Percentiles rank a stretch among this genome's conserved stretches.
Conservation (phyloP, 2,797 vertebrate species). For the Sebastiscus tertius region DNA sequence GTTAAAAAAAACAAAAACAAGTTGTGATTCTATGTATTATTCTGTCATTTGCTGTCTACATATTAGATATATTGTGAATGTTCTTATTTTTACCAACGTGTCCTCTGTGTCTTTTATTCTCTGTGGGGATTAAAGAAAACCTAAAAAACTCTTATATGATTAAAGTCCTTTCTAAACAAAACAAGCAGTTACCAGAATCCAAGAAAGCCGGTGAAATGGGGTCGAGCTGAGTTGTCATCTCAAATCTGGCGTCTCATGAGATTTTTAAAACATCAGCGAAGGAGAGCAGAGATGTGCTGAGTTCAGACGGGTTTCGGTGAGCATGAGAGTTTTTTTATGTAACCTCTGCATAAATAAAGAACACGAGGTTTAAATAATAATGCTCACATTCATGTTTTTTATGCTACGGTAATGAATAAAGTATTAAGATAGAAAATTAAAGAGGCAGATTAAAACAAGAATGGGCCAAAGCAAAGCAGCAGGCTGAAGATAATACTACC, state of each 20-base stretch:
- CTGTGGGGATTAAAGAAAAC: conserved; percentile 60
- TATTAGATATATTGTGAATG: conserved; percentile 52
- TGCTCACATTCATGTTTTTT: conserved; percentile 22
- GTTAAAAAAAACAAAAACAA: conserved; percentile 6
- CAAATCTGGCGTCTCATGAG: conserved; percentile 41
- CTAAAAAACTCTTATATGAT: conserved; percentile 21
- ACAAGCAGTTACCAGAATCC: conserved; percentile 3
- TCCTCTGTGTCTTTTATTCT: conserved; percentile 59
- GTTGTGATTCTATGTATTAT: conserved; percentile 46
- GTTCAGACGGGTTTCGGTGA: conserved; percentile 28
- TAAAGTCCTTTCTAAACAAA: conserved; percentile 29
- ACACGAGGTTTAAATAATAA: conserved; percentile 44
- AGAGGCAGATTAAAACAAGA: background rate
- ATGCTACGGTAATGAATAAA: conserved; percentile 48
- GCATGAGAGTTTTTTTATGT: conserved; percentile 20
- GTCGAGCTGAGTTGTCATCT: conserved; percentile 32
- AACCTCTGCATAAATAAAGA: conserved; percentile 49
- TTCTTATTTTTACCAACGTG: conserved; percentile 57
- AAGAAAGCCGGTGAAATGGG: background rate
- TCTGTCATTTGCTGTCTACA: conserved; percentile 53
- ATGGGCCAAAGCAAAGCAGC: background rate
- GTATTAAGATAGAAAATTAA: conserved; percentile 33
- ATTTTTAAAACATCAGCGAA: conserved; percentile 29
- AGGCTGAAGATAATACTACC: too few relatives aligned
- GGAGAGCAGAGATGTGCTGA: conserved; percentile 48